A percentile compares a stretch with the other conserved stretches of the same genome.
Evolutionary conservation across 2,888 invertebrate genomes (phyloP).

Genomic region (Pegoplata infirma): DNA sequence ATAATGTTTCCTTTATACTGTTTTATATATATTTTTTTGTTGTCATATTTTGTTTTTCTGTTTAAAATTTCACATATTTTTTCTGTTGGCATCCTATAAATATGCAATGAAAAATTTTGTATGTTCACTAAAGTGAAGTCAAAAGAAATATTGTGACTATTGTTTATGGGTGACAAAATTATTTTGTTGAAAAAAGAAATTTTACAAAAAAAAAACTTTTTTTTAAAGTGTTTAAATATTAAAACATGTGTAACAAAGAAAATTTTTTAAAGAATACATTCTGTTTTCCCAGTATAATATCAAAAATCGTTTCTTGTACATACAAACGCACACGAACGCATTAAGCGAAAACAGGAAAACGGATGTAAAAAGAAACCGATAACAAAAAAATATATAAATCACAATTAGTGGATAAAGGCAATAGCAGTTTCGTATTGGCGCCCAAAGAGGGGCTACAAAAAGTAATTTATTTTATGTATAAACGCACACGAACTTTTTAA

Average conservation of each 20-base stretch:
- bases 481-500: too few species aligned
- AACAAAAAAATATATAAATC: slow-evolving; percentile 8
- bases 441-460: too few species aligned
- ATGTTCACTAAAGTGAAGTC: background rate
- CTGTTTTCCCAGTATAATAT: too few species aligned
- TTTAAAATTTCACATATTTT: background rate
- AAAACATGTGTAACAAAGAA: background rate
- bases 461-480: too few species aligned
- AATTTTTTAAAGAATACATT: too few species aligned
- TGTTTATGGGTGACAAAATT: slow-evolving; percentile 16
- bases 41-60: background rate
- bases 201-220: background rate
- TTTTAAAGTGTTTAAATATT: slow-evolving; percentile 14
- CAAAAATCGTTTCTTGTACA: too few species aligned
- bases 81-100: slow-evolving; percentile 22
- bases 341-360: slow-evolving; percentile 43
- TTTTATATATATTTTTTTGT: background rate
- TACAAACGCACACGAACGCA: slow-evolving; percentile 4
- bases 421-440: too few species aligned
- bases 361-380: slow-evolving; percentile 20
- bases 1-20: background rate
- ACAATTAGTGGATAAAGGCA: too few species aligned
- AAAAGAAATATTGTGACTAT: too few species aligned
- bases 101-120: slow-evolving; percentile 42
- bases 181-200: background rate